Evolutionary conservation across 1,140 invertebrate species (phyloP).

Genomic region (Metaphire vulgaris): DNA sequence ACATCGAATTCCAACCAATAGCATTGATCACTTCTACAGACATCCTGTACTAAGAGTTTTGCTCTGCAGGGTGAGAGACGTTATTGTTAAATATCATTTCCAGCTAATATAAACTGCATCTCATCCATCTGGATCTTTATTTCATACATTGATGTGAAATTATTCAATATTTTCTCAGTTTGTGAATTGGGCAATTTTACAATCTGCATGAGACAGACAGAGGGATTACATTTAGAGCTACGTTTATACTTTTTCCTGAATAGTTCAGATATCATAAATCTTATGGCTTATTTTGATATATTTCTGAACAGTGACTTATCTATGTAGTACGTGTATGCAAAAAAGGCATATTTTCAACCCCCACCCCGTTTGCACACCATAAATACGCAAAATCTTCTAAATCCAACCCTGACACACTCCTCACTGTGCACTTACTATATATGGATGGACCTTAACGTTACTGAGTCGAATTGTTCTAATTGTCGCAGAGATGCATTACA

Average conservation of each 20-base stretch:
- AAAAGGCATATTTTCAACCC: too few species aligned
- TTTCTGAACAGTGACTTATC: neutral
- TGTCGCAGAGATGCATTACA: conserved; percentile 62
- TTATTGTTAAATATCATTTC: neutral
- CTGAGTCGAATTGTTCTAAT: neutral
- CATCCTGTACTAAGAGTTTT: conserved; percentile 72
- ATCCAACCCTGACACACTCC: neutral
- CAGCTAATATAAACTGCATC: neutral
- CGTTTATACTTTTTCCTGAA: neutral
- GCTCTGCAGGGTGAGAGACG: conserved; percentile 61
- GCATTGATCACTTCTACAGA: conserved; percentile 33
- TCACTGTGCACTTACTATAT: neutral
- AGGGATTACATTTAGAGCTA: neutral
- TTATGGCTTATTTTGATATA: too few species aligned
- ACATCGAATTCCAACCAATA: conserved; percentile 43
- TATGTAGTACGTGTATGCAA: neutral
- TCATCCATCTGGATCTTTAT: conserved; percentile 11
- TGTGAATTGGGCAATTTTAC: neutral
- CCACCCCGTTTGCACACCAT: too few species aligned
- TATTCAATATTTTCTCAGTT: too few species aligned
- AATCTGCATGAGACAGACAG: neutral
- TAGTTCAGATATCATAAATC: too few species aligned
- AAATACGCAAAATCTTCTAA: too few species aligned
- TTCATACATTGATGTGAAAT: neutral
- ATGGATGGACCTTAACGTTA: neutral